Base-by-base conservation (phyloP, 2,888 invertebrate species). In the Polyploca ridens region DNA sequence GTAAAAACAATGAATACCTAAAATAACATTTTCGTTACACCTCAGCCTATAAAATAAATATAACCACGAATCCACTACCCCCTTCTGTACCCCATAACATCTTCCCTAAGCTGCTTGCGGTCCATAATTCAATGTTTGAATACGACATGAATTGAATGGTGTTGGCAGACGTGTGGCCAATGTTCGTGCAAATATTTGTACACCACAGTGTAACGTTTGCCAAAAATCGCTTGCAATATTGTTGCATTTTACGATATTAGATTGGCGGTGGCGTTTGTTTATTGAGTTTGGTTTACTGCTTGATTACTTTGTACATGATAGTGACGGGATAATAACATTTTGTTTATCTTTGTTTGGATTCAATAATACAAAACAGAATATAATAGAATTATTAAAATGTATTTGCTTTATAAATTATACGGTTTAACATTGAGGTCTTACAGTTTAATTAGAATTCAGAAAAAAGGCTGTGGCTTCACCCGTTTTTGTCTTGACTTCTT, bases 41-140 rank as follows among this genome's bases (percentile, higher is more conserved):
- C 19, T 46, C n/a, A 19, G 54, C 6, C n/a, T 10, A 10, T 54
- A 54, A 46, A 46, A 46, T 19, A n/a, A n/a, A 1, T 8, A 16
- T 49, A 49, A 49, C 49, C 49, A 49, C 49, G 16, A 49, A 16
- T 16, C 10, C 16, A 5, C 14, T 49, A 49, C 60, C 67, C n/a
- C 63, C 62, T 65, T 27, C 57, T 33, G 10, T 54, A 14, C 14
- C 59, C 19, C 1, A 46, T 35, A 63, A 59, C 33, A 57, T 62
- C 66, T 69, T 63, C 46, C 64, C 63, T 65, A 64, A 69, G 61
- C 65, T 58, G 64, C 62, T 58, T 67, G 69, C 44, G 69, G 67
- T 63, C 54, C 59, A 66, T 67, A 67, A 69, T 64, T 67, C 67
- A 67, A 67, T 66, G 65, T 64, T 67, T 63, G 67, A 16, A 41